Percentiles rank a stretch among this genome's conserved stretches.
Conservation (phyloP, 2,888 invertebrate species). For the Caenorhabditis parvicauda region DNA sequence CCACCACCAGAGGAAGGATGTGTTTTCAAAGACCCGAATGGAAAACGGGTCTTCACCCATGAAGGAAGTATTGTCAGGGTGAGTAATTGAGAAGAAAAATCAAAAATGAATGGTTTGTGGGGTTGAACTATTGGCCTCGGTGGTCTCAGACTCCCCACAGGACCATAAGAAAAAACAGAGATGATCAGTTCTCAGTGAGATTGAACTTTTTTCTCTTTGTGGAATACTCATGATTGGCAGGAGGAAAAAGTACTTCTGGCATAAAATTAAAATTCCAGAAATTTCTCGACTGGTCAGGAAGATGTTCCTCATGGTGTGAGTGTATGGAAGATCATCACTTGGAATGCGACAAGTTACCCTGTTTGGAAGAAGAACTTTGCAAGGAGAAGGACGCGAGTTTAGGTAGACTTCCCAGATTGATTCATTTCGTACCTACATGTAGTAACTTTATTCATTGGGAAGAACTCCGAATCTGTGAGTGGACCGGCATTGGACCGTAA, state of each 20-base stretch:
- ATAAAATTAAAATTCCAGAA: no score
- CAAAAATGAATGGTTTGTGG: not conserved
- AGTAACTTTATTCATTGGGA: no score
- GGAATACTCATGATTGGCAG: not conserved
- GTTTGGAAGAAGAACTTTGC: slow-evolving; percentile 43
- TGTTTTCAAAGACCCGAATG: slow-evolving; percentile 31
- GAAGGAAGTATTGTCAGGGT: slow-evolving; percentile 36
- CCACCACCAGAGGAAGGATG: slow-evolving; percentile 39
- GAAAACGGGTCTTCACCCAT: slow-evolving; percentile 30
- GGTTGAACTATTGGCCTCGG: no score
- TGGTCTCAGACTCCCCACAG: no score
- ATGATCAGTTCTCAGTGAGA: no score
- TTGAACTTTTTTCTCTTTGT: not conserved
- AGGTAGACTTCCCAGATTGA: no score
- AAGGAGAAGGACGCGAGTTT: no score
- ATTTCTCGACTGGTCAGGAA: slow-evolving; percentile 49
- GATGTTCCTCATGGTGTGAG: slow-evolving; percentile 58
- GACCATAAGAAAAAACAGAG: not conserved
- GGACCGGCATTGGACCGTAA: no score
- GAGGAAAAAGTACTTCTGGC: no score
- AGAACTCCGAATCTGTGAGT: no score
- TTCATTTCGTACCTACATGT: no score
- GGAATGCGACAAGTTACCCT: slow-evolving; percentile 45
- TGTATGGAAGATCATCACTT: slow-evolving; percentile 44
- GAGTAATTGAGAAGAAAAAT: slow-evolving; percentile 1